Base-by-base conservation (phyloP, 2,113 vertebrate genomes). In the Furnarius figulus region DNA sequence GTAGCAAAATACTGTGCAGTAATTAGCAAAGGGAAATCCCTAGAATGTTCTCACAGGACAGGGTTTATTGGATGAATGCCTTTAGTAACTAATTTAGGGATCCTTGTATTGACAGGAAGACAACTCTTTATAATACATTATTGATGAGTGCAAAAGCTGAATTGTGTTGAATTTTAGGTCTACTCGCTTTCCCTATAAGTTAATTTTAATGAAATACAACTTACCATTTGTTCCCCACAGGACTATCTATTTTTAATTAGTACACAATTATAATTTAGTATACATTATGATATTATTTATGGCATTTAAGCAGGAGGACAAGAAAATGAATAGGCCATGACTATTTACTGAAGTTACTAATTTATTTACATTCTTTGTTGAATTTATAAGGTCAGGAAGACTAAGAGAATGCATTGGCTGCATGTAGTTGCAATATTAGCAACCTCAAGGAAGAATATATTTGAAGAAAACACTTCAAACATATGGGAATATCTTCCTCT, bases 221-320 rank as follows among this genome's bases (percentile, higher is more conserved):
- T 85, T 81, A 63, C 18, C 33, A 21, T 19, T 83, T 44, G 12
- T 73, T 95, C 37, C 65, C 46, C 56, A 87, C 27, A 79, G 63
- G 44, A 93, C 28, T 27, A 62, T 46, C 20, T 79, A 88, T 76
- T 77, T 95, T 84, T 90, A 88, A 89, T 93, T 87, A 95, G 22
- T 14, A 56, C 8, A 21, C 67, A 42, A 74, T 90, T 66, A 62
- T 83, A 82, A 88, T 89, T 89, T 70, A 44, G 25, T 70, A 37
- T 35, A 73, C 23, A 16, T 70, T 96, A 74, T 27, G 18, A 59
- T 83, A 85, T 63, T 46, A 49, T 95, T 91, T 87, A 76, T 59
- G 68, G 10, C 33, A 74, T 79, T 76, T 85, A 88, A 88, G 20
- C 12, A 70, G 66, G 75, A 88, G n/a, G 14, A 52, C 16, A 22